Evolutionary conservation across 2,888 invertebrate species (phyloP), one percentile per base, ranked within the genome.

Genomic region (Byasa hedistus): DNA sequence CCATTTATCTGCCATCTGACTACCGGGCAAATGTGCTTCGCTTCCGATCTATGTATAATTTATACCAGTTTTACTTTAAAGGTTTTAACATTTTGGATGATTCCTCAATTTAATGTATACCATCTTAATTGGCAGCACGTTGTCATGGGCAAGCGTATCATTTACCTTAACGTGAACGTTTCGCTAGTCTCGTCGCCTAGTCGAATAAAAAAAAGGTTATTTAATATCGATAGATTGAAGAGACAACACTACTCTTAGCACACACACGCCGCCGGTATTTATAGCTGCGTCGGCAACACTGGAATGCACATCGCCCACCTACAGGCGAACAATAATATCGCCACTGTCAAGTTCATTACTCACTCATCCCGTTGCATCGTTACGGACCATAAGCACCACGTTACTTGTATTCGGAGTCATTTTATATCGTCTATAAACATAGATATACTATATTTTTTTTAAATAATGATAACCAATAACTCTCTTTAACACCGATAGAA

Each of bases 281-380:
- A 75, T 77, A 78, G 77, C 74, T 60, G 61, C 64, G 68, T 57
- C 66, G 61, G 58, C 64, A 64, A 55, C 64, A 67, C 73, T 70
- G 83, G 85, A 85, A 86, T 86, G 86, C 82, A 74, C 74, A 74
- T 76, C 82, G 81, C 84, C 84, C 83, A 82, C 84, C 80, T 80
- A 76, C 75, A 69, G 72, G 73, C 78, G 63, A 60, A 63, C 72
- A 80, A 82, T 83, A 86, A 83, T 81, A 84, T 80, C 79, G 76
- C 83, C 86, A 88, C 87, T 89, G 89, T 90, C 89, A 90, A 90
- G 90, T 89, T 89, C 89, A 89, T 86, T 87, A 85, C 78, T 82
- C 83, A 84, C 78, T 81, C 77, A 57, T 61, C 61, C 56, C 65
- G 56, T 78, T 76, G 64, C 58, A 27, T 62, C 57, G 62, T 66